A percentile compares a stretch with the other conserved stretches of the same genome.
phyloP scores from a whole-genome alignment of 35 echinoderm and acorn worm species.

The Ophioderma brevispina region DNA sequence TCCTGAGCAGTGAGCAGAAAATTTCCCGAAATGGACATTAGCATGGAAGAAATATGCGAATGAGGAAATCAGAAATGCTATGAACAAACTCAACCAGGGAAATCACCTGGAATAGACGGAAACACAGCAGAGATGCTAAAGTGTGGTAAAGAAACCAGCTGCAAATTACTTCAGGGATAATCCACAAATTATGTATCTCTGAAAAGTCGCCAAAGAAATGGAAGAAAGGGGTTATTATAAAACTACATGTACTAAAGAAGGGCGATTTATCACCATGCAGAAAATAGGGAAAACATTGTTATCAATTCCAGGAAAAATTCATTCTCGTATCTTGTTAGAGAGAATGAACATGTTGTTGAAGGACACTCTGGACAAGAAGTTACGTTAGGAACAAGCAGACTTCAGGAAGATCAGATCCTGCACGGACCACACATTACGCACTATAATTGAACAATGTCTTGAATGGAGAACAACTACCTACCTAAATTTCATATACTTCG shows the following conservation, averaged over 20 bases:
- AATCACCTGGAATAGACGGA: slow-evolving; percentile 6
- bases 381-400: neutral
- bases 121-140: too few relatives aligned
- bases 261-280: neutral
- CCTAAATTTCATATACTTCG: neutral
- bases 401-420: neutral
- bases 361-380: neutral
- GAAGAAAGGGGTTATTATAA: slow-evolving; percentile 15
- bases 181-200: neutral
- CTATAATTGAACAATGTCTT: neutral
- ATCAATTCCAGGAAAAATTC: neutral
- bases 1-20: neutral
- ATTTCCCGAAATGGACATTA: neutral
- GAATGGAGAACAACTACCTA: neutral
- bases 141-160: too few relatives aligned
- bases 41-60: neutral
- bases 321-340: neutral
- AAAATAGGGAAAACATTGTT: slow-evolving; percentile 9
- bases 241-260: slow-evolving; percentile 18
- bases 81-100: neutral
- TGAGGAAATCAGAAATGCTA: neutral
- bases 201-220: neutral
- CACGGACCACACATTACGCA: neutral
- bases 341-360: too few relatives aligned
- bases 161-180: neutral